Evolutionary conservation across 2,113 vertebrate species (phyloP), one percentile per base, ranked within the genome.

Genomic region (Pseudolaguvia tuberculata): DNA sequence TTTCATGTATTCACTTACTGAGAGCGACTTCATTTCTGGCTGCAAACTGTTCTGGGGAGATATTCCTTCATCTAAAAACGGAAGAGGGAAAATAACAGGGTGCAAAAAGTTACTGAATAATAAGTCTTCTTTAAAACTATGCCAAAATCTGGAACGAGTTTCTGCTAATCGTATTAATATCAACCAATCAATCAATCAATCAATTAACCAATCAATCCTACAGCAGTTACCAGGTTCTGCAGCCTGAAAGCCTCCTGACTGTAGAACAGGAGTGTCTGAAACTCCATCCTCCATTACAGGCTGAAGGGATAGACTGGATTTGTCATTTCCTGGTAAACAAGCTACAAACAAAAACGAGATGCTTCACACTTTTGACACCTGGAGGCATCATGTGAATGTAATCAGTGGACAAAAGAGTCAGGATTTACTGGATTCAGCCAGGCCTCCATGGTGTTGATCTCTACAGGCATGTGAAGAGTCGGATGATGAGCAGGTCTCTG

Each of bases 21-120:
- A 77, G 78, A 86, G 86, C 83, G 87, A 88, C 82, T 82, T 87
- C 72, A 79, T 87, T 88, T 88, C 85, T 77, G 83, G 78, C 76
- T 75, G 82, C 78, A 82, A 86, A 83, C 83, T 79, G 82, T 85
- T 78, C 82, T 81, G 82, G 70, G 85, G 86, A 80, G 87, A 85
- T 86, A 84, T 81, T 76, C 85, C 86, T 86, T 81, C 88, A 78
- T 86, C 88, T 87, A 86, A 84, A 85, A 82, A 83, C 83, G 84
- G 84, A 86, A 52, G 9, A 35, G 80, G 88, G 75, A 6, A 23
- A 14, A 48, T 13, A 13, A 63, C 4, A 47, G 42, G 15, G 21
- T 5, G 45, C 6, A 27, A 48, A 14, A 48, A 48, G 39, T 1
- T 0, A 18, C 15, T 27, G 15, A 3, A 25, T 27, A 48, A 53